Base-by-base conservation (phyloP, 1,140 invertebrate genomes). In the Drosophila kepulauana region DNA sequence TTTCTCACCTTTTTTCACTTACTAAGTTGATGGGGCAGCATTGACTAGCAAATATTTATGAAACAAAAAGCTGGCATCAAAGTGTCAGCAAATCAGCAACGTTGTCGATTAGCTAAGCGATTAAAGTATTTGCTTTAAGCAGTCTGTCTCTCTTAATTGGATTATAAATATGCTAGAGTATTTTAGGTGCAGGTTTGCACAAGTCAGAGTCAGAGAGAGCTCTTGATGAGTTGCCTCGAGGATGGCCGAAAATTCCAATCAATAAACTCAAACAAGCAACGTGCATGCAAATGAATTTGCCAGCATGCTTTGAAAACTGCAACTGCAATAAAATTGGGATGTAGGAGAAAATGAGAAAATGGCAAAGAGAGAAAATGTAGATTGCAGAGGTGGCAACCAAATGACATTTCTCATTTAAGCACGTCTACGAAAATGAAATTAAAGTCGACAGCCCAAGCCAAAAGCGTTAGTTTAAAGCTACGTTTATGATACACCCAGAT, bases 11-110 rank as follows among this genome's bases (percentile, higher is more conserved):
- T 5, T 20, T 5, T 30, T 6, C 1, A 30, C 2, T 30, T 46
- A 38, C 49, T 5, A 13, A 5, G 8, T 33, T 45, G 13, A 48
- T 48, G 43, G 51, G 70, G 48, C 46, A 13, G 2, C 41, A 58
- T 68, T 30, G 48, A 58, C 56, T 49, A 30, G 65, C 67, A 77
- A 84, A 84, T 85, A 78, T 80, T 80, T 88, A 84, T 87, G 77
- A 80, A 87, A 84, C 65, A 56, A 64, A 54, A 49, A 25, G 20
- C 35, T 48, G 45, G 41, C 28, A 49, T 41, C n/a, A 35, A 78
- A 74, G 67, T 87, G 75, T 56, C 65, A 56, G 77, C 66, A 61
- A 49, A 16, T 25, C 20, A n/a, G 13, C 16, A 3, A 57, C 41
- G 15, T 35, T 41, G 16, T 43, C 54, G 54, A 57, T 57, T 57